Evolutionary conservation across 2,797 vertebrate genomes (phyloP).

Genomic region (Chaenodraco wilsoni): DNA sequence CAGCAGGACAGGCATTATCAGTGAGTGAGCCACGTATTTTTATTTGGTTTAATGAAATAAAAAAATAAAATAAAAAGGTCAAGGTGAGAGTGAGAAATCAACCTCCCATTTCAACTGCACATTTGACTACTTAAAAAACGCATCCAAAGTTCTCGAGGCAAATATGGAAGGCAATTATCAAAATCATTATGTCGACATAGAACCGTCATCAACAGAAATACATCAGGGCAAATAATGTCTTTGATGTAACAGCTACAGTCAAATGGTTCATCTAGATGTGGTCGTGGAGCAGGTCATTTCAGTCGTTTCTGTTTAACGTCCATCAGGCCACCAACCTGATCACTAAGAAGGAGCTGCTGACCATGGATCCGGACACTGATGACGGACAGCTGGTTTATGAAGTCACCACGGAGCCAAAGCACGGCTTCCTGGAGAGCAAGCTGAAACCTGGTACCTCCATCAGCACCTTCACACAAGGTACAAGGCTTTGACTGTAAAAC

Average conservation of each 20-base stretch:
- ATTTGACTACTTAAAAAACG: background rate
- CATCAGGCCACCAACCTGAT: slow-evolving; percentile 92
- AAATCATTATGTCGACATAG: background rate
- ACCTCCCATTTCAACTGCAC: background rate
- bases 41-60: background rate
- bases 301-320: background rate
- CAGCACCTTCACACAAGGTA: slow-evolving; percentile 93
- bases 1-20: background rate
- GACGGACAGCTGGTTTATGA: slow-evolving; percentile 92
- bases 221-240: background rate
- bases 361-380: slow-evolving; percentile 92
- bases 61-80: background rate
- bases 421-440: slow-evolving; percentile 92
- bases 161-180: background rate
- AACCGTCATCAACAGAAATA: background rate
- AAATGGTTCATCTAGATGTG: background rate
- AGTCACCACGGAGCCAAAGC: slow-evolving; percentile 85
- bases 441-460: slow-evolving; percentile 82
- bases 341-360: slow-evolving; percentile 95
- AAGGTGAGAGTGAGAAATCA: background rate
- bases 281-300: too few relatives aligned
- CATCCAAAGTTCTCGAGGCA: too few relatives aligned
- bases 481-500: too few relatives aligned
- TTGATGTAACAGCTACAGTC: background rate
- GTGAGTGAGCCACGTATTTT: background rate